Base-by-base conservation (phyloP, 2,797 vertebrate genomes). In the Sphenopsis melanotis region DNA sequence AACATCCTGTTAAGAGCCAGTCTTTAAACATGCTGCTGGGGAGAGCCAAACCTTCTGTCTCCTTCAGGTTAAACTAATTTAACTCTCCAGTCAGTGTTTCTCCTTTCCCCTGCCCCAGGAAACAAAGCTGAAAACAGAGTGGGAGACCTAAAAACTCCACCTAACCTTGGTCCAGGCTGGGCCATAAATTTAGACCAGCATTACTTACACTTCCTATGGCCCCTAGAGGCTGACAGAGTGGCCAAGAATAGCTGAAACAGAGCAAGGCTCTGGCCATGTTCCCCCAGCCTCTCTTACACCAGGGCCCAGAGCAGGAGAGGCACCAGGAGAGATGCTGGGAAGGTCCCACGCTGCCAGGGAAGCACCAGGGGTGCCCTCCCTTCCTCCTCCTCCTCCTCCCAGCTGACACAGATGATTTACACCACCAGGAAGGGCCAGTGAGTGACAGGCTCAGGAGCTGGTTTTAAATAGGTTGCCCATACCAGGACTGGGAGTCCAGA, bases 141-240 rank as follows among this genome's bases (percentile, higher is more conserved):
- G 0, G 49, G 72, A 90, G 20, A 78, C 64, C 57, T 47, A 21
- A 87, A 87, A 83, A 8, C 41, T 71, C 75, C 11, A 3, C 76
- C 72, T 86, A 87, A 56, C 66, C 83, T 84, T 27, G 36, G 69
- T 92, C 49, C 65, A 86, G 79, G 29, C 75, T 61, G 61, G 76
- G 76, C 36, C 57, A 75, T 81, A 91, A 94, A 94, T 96, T 94
- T 56, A 94, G 84, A 46, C 34, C 41, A 57, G 30, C 71, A 27
- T 71, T 94, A 44, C 65, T 90, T 90, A 72, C 69, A 86, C 79
- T 90, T 95, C 69, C 85, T 90, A 78, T 55, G 91, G 93, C 83
- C 82, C 53, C 3, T 1, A 57, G 76, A 39, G 89, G 65, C 84
- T 89, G 84, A 39, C 15, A n/a, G 0, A 1, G 41, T 44, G 61